phyloP scores from a whole-genome alignment of 2,113 vertebrate genomes.

The Macrotis lagotis region DNA sequence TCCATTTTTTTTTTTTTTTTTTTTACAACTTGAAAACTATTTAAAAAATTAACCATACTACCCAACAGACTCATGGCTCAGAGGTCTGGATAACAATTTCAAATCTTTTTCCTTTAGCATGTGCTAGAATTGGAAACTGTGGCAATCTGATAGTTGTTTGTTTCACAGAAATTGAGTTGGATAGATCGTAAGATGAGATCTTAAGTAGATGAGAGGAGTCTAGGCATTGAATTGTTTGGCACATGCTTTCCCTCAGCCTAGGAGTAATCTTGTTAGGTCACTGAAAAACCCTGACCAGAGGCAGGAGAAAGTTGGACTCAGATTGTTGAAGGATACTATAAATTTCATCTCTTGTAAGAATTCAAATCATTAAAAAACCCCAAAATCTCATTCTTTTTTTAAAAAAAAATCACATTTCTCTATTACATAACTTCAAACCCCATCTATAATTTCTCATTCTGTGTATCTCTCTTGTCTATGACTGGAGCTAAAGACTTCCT shows the following conservation, averaged over 20 bases:
- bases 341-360: slow-evolving; percentile 54
- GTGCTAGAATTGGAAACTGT: neutral
- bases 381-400: neutral
- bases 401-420: neutral
- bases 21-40: slow-evolving; percentile 31
- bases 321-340: slow-evolving; percentile 43
- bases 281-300: neutral
- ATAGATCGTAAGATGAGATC: neutral
- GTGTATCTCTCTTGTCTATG: neutral
- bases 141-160: neutral
- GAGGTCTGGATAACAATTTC: slow-evolving; percentile 60
- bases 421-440: slow-evolving; percentile 5
- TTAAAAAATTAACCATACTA: slow-evolving; percentile 54
- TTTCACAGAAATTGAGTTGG: slow-evolving; percentile 31
- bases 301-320: neutral
- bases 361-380: slow-evolving; percentile 52
- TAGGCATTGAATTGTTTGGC: rapidly evolving
- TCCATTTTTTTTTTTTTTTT: slow-evolving; percentile 38
- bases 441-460: neutral
- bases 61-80: neutral
- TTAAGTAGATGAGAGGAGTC: slow-evolving; percentile 36
- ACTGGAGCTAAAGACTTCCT: slow-evolving; percentile 10
- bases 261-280: slow-evolving; percentile 11
- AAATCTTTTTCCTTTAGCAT: slow-evolving; percentile 57
- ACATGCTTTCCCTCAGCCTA: slow-evolving; percentile 47